These are phyloP conservation scores for Hyaena hyaena DNA, from an alignment of 2,113 vertebrate species.

Conservation along the genomic window DNA sequence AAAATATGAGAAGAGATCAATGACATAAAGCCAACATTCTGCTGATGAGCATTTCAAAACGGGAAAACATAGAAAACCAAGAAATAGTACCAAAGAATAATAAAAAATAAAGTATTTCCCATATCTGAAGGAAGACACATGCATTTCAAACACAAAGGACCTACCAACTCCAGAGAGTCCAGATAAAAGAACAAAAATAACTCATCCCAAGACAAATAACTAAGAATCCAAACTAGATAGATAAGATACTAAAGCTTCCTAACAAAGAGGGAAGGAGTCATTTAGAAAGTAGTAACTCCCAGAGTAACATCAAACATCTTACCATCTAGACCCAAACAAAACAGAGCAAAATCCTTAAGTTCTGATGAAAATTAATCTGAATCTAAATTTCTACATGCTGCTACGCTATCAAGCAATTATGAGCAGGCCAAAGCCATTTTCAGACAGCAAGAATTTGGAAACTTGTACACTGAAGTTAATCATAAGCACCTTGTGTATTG, in stretches of 20 bases:
- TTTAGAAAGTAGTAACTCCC: not conserved
- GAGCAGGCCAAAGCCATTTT: not conserved
- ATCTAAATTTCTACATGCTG: not conserved
- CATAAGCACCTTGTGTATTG: not conserved
- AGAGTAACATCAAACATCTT: not conserved
- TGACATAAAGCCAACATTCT: not conserved
- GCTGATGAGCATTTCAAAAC: not conserved
- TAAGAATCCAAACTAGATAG: not conserved
- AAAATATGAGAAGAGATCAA: not conserved
- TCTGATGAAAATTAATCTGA: not conserved
- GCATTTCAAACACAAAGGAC: not conserved
- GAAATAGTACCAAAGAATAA: not conserved
- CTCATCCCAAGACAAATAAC: not conserved
- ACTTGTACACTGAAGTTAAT: not conserved
- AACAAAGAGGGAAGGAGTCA: not conserved
- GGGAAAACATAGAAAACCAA: not conserved
- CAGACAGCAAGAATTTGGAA: not conserved
- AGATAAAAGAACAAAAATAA: not conserved
- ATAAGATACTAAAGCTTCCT: not conserved
- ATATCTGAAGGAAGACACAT: not conserved
- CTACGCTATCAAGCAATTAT: constrained; percentile 4
- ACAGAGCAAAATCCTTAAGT: not conserved
- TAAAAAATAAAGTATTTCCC: not conserved
- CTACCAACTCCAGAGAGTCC: not conserved
- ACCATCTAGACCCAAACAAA: not conserved